Percentiles rank a stretch among this genome's conserved stretches.
Conservation (phyloP, 2,113 vertebrate species). For the Pangasianodon gigas region DNA sequence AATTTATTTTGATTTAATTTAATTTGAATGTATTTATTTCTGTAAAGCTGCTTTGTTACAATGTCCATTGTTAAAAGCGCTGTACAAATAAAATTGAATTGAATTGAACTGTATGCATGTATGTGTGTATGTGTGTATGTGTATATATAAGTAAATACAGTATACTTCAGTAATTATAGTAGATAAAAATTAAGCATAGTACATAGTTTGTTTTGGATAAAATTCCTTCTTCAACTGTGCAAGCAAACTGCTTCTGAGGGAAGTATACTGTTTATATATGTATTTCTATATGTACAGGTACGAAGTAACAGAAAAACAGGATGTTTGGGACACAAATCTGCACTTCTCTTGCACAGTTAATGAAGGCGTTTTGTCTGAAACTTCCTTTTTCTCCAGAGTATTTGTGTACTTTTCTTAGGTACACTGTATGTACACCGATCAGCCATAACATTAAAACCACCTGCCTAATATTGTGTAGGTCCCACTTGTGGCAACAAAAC, state of each 20-base stretch:
- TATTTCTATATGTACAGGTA: not conserved
- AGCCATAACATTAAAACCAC: too few species aligned
- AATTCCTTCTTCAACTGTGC: not conserved
- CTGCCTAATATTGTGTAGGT: too few species aligned
- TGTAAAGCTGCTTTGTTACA: too few species aligned
- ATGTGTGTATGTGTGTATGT: not conserved
- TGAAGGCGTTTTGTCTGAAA: too few species aligned
- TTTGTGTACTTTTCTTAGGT: not conserved
- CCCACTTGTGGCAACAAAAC: too few species aligned
- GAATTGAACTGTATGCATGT: not conserved
- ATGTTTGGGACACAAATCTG: not conserved
- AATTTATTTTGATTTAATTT: too few species aligned
- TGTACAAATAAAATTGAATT: too few species aligned
- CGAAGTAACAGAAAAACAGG: not conserved
- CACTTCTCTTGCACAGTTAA: not conserved
- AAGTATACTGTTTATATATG: not conserved
- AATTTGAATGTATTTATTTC: too few species aligned
- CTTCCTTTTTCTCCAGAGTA: not conserved
- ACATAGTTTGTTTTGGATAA: not conserved
- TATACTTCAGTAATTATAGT: not conserved
- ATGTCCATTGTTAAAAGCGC: too few species aligned
- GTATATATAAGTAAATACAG: not conserved
- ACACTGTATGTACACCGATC: not conserved
- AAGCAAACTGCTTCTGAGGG: not conserved
- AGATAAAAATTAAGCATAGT: not conserved